Percentiles rank a stretch among this genome's conserved stretches.
Conservation (phyloP, 1,140 invertebrate species). For the Oryzaephilus surinamensis region DNA sequence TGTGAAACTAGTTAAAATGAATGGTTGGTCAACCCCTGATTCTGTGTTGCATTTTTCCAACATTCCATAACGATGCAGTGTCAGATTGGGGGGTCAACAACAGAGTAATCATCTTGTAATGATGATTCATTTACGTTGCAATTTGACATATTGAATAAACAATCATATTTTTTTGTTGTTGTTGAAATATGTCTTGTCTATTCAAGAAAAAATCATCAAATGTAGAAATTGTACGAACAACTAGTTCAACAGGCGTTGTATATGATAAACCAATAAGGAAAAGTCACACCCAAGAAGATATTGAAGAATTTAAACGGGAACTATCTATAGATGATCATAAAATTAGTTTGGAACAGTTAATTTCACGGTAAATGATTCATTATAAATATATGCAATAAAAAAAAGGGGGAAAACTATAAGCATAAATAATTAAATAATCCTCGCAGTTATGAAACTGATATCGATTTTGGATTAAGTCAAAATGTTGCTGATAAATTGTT, state of each 20-base stretch:
- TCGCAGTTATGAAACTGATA: constrained; percentile 38
- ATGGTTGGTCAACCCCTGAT: too few species aligned
- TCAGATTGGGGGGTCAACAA: too few species aligned
- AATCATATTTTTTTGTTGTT: too few species aligned
- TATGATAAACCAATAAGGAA: constrained; percentile 7
- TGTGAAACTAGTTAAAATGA: too few species aligned
- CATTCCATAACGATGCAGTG: too few species aligned
- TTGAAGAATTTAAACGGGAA: constrained; percentile 52
- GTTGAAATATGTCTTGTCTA: too few species aligned
- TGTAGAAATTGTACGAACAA: background rate
- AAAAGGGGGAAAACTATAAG: background rate
- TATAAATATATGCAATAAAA: background rate
- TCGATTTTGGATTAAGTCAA: constrained; percentile 45
- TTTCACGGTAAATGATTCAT: constrained; percentile 13
- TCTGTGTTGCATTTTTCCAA: too few species aligned
- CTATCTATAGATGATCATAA: constrained; percentile 66
- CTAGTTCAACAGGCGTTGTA: background rate
- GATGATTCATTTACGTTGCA: too few species aligned
- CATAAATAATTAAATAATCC: constrained; percentile 1
- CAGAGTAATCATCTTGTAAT: too few species aligned
- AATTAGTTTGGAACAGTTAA: constrained; percentile 52
- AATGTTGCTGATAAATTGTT: constrained; percentile 43
- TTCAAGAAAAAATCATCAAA: constrained; percentile 4
- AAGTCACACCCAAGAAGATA: constrained; percentile 1
- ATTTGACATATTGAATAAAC: too few species aligned